Base-by-base conservation (phyloP, 1,140 invertebrate species). In the Apocrypta bakeri region DNA sequence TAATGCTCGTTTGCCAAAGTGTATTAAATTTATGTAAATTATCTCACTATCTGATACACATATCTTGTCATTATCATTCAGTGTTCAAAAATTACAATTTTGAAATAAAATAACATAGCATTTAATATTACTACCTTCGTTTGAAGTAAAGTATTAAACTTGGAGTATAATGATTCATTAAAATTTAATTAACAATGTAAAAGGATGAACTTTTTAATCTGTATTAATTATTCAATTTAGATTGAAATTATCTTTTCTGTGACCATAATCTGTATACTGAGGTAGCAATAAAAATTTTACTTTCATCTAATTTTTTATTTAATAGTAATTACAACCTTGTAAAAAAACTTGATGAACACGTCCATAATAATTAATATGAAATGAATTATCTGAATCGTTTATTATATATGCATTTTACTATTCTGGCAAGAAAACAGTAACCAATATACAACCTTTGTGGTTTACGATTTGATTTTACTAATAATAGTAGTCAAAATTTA, bases 11-110 rank as follows among this genome's bases (percentile, higher is more conserved):
- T 79, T 83, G 56, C 82, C 82, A 83, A 83, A 83, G 82, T 69
- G 66, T 82, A 79, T 74, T 83, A 37, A 79, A 79, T 83, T 83
- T 82, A 82, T 82, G 68, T 82, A 79, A 83, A 83, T 78, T 72
- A 78, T 78, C 21, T 73, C n/a, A 31, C 81, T 29, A 83, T 83
- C 33, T 72, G 64, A 72, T 72, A 56, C 75, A 78, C 64, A 61
- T 76, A 69, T 48, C 24, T 29, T 82, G 63, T 77, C 31, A 71
- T 82, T 21, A 61, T 82, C 76, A 76, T 81, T 64, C 24, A 40
- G 37, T 69, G 37, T 75, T 76, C 48, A 69, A 42, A 48, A 81
- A 48, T 56, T 75, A 31, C 3, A 69, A 79, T 72, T 72, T 63
- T 72, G 8, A 72, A 79, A 79, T 72, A 72, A 68, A 79, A 69